phyloP scores from a whole-genome alignment of 2,888 invertebrate species.

The Pyrgus malvae region DNA sequence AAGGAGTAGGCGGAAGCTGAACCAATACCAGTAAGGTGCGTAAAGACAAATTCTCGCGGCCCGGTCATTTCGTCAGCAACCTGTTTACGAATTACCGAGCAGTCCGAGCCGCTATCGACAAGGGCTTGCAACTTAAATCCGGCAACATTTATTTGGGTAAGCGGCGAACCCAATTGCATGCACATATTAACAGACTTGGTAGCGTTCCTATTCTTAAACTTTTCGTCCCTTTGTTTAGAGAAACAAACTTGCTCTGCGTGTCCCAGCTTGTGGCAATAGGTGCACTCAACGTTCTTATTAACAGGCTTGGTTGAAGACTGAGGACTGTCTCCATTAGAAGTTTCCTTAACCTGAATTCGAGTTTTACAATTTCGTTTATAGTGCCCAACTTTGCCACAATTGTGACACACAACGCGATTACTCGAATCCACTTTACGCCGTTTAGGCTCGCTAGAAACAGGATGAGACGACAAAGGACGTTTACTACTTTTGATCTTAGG shows the following conservation, averaged over 20 bases:
- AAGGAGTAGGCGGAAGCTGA: not conserved
- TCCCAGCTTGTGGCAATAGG: not conserved
- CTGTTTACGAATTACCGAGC: not conserved
- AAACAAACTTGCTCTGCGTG: not conserved
- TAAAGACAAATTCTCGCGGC: not conserved
- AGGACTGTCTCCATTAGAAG: too few species aligned
- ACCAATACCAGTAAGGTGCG: conserved; percentile 1
- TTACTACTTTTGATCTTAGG: not conserved
- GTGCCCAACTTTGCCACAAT: not conserved
- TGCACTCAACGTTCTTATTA: not conserved
- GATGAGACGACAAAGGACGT: not conserved
- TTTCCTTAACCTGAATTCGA: not conserved
- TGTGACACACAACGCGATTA: not conserved
- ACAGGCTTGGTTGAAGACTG: not conserved
- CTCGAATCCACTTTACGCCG: not conserved
- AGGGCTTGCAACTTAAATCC: not conserved
- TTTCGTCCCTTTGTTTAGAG: not conserved
- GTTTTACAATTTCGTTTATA: not conserved
- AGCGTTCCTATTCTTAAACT: not conserved
- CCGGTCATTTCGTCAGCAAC: not conserved
- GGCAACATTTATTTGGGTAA: not conserved
- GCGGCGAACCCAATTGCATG: not conserved
- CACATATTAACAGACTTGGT: not conserved
- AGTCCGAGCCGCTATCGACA: not conserved
- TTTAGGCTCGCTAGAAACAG: not conserved